Evolutionary conservation across 2,888 invertebrate species (phyloP), one percentile per base, ranked within the genome.

Genomic region (Athrips mouffetella): DNA sequence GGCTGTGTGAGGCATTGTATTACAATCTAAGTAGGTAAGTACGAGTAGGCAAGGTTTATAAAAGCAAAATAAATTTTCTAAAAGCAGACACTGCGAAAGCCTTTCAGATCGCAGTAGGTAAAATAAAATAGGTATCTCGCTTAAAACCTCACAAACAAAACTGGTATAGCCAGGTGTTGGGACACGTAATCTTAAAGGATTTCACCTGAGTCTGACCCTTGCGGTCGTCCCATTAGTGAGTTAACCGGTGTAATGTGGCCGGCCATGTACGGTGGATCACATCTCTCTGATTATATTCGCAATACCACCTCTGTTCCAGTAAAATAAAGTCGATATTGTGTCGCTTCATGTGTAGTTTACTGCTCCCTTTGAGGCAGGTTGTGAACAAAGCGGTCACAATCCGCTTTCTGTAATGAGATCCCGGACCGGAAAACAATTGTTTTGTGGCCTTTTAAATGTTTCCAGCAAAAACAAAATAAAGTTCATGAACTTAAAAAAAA

Each of bases 351-450:
- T 27, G 27, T 27, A 27, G 10, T 2, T 27, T 8, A 2, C 27
- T n/a, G 8, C 2, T 27, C 27, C 7, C 10, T 27, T 27, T 4
- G 2, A 7, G 27, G 27, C n/a, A n/a, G n/a, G n/a, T n/a, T 27
- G 7, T 27, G 27, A n/a, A n/a, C 7, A 7, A 27, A 5, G 27
- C 40, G 41, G 21, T 18, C 25, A 29, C 37, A 42, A 42, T 42
- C 40, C 16, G 42, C 10, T 42, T 29, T 29, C 29, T 29, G n/a
- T 42, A 42, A 42, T 42, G 29, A 42, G 29, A 29, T 42, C 18
- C 21, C 15, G n/a, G 29, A 29, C 10, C 11, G 16, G 15, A 18
- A 27, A 41, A 41, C 27, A 25, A 29, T 29, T 21, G 37, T n/a
- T 11, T n/a, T n/a, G 10, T 18, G 21, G 21, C 37, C 37, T 37